phyloP scores from a whole-genome alignment of 1,140 invertebrate species.

The Cardiocondyla obscurior region DNA sequence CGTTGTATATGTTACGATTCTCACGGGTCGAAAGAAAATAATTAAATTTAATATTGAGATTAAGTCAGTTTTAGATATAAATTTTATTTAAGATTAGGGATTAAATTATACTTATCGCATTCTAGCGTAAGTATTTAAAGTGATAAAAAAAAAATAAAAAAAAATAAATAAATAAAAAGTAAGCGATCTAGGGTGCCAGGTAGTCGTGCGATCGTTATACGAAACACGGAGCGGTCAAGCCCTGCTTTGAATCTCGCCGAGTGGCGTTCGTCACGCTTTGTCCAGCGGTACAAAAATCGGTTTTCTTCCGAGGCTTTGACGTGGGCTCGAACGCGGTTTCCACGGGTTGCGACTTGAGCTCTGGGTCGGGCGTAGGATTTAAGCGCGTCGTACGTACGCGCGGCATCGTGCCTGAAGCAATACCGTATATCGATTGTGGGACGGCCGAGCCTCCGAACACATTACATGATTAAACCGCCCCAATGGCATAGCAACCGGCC shows the following conservation, averaged over 20 bases:
- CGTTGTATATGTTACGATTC: neutral
- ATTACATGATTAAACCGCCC: slow-evolving; percentile 84
- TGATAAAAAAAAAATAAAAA: neutral
- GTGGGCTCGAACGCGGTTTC: slow-evolving; percentile 4
- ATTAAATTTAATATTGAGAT: neutral
- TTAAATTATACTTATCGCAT: neutral
- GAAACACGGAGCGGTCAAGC: neutral
- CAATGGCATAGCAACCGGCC: slow-evolving; percentile 76
- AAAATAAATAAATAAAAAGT: neutral
- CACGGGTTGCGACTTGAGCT: slow-evolving; percentile 22
- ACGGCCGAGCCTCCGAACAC: slow-evolving; percentile 81
- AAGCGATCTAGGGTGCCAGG: neutral
- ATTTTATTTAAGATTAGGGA: neutral
- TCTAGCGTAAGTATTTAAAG: neutral
- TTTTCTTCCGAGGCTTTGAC: neutral
- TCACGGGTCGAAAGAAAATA: neutral
- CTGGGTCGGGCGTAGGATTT: slow-evolving; percentile 75
- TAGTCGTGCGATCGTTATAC: neutral
- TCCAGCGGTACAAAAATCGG: neutral
- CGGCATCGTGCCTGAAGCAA: slow-evolving; percentile 80
- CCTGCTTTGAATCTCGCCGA: neutral
- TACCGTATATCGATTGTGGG: slow-evolving; percentile 83
- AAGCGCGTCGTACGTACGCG: slow-evolving; percentile 72
- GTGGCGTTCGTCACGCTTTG: neutral
- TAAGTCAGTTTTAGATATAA: neutral